Evolutionary conservation across 2,113 vertebrate genomes (phyloP).

Genomic region (Microcebus murinus): DNA sequence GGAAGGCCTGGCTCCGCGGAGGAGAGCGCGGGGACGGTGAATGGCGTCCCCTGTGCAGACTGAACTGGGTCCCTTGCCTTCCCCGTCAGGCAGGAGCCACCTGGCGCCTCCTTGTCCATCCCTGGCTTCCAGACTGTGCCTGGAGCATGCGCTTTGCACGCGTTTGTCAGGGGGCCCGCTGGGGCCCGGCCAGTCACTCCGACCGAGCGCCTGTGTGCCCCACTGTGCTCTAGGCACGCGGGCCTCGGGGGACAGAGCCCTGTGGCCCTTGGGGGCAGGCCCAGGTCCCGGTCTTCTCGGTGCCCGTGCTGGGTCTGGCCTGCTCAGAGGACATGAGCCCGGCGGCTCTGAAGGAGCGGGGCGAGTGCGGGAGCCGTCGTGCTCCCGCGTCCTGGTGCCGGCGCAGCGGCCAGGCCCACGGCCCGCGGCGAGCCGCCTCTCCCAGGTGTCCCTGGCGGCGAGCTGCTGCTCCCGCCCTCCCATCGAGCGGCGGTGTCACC

Average conservation of each 20-base stretch:
- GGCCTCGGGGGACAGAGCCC: neutral
- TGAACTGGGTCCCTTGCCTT: rapidly evolving
- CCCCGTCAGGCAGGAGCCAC: neutral
- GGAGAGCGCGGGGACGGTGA: rapidly evolving
- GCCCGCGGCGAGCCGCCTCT: rapidly evolving
- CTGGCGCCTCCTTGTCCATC: rapidly evolving
- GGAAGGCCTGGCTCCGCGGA: neutral
- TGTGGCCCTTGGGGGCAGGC: neutral
- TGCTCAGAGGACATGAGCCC: neutral
- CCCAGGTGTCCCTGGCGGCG: neutral
- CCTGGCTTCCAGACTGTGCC: neutral
- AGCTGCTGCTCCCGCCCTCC: neutral
- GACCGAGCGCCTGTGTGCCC: neutral
- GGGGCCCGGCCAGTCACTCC: rapidly evolving
- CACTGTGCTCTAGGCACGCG: neutral
- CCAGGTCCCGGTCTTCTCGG: neutral
- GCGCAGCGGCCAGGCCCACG: rapidly evolving
- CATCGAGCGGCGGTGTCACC: rapidly evolving
- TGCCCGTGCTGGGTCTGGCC: neutral
- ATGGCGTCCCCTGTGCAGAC: rapidly evolving
- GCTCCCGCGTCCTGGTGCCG: rapidly evolving
- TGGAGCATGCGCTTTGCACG: rapidly evolving
- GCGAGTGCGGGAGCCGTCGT: neutral
- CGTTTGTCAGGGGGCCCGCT: neutral
- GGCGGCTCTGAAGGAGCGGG: neutral